These are phyloP conservation scores for Cheilinus undulatus DNA, from an alignment of 2,113 vertebrate genomes.

Conservation along the genomic window DNA sequence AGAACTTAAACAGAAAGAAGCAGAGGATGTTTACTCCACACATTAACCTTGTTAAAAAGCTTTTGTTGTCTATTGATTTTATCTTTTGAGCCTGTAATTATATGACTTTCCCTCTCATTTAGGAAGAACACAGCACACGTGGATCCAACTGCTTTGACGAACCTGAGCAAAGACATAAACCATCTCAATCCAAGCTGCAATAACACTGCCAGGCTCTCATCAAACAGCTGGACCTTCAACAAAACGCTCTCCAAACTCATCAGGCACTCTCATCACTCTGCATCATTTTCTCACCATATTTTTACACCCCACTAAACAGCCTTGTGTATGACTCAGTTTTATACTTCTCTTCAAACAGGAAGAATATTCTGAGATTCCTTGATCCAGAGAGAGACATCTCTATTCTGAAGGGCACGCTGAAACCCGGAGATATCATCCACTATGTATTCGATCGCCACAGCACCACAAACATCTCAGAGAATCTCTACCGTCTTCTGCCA, in stretches of 20 bases:
- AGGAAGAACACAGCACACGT: conserved; percentile 61
- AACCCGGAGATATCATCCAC: conserved; percentile 93
- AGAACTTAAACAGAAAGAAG: neutral
- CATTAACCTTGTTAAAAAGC: neutral
- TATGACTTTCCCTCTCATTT: conserved; percentile 5
- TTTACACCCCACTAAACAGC: neutral
- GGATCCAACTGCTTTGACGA: conserved; percentile 46
- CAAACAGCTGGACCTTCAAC: conserved; percentile 80
- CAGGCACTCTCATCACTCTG: conserved; percentile 59
- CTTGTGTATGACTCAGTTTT: neutral
- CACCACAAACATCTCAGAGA: conserved; percentile 95
- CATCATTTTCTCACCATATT: neutral
- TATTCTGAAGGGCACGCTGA: conserved; percentile 93
- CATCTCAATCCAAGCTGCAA: conserved; percentile 11
- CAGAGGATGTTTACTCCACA: neutral
- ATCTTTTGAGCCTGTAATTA: neutral
- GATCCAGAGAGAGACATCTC: conserved; percentile 97
- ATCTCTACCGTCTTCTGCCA: conserved; percentile 93
- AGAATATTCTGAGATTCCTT: conserved; percentile 93
- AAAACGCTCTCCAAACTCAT: conserved; percentile 82
- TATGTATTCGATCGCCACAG: conserved; percentile 96
- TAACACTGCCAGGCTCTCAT: conserved; percentile 39
- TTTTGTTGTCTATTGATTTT: neutral
- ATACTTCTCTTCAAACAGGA: conserved; percentile 78
- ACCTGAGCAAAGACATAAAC: conserved; percentile 2